A percentile compares a stretch with the other conserved stretches of the same genome.
Evolutionary conservation across 92 coral and sea anemone species (phyloP).

Genomic region (Pocillopora meandrina): DNA sequence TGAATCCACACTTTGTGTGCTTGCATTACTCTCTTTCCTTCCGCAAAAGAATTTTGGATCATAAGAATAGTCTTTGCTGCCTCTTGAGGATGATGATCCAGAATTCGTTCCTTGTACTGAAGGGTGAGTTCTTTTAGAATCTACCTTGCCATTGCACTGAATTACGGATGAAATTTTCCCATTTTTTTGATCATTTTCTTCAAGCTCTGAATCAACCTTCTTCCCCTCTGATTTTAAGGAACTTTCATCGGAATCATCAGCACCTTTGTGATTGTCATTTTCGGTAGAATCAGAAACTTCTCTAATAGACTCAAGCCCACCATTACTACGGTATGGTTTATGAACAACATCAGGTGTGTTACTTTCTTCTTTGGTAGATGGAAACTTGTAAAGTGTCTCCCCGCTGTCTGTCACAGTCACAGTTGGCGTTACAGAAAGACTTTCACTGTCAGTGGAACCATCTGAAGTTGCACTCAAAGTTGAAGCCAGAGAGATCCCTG

Average conservation of each 20-base stretch:
- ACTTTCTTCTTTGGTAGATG: constrained; percentile 19
- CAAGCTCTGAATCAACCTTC: constrained; percentile 31
- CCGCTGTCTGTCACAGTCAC: constrained; percentile 64
- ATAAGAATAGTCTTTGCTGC: constrained; percentile 41
- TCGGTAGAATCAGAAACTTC: constrained; percentile 56
- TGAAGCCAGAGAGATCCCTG: constrained; percentile 57
- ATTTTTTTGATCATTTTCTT: constrained; percentile 12
- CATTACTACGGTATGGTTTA: constrained; percentile 50
- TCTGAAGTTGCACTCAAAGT: constrained; percentile 69
- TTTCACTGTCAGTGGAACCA: constrained; percentile 49
- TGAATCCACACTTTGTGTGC: constrained; percentile 82
- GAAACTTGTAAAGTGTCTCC: constrained; percentile 34
- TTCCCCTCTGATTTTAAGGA: constrained; percentile 27
- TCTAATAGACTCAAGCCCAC: constrained; percentile 61
- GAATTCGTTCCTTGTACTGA: constrained; percentile 36
- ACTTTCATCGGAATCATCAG: constrained; percentile 29
- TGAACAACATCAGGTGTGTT: constrained; percentile 39
- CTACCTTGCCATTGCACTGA: constrained; percentile 34
- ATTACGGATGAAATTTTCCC: constrained; percentile 19
- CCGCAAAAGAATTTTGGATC: constrained; percentile 21
- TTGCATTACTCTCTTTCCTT: constrained; percentile 80
- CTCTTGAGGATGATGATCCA: constrained; percentile 45
- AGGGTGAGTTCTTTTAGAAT: constrained; percentile 18
- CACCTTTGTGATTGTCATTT: constrained; percentile 22
- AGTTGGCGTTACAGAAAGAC: constrained; percentile 50